Evolutionary conservation across 2,888 invertebrate genomes (phyloP), one percentile per base, ranked within the genome.

Genomic region (Phytoseiulus persimilis): DNA sequence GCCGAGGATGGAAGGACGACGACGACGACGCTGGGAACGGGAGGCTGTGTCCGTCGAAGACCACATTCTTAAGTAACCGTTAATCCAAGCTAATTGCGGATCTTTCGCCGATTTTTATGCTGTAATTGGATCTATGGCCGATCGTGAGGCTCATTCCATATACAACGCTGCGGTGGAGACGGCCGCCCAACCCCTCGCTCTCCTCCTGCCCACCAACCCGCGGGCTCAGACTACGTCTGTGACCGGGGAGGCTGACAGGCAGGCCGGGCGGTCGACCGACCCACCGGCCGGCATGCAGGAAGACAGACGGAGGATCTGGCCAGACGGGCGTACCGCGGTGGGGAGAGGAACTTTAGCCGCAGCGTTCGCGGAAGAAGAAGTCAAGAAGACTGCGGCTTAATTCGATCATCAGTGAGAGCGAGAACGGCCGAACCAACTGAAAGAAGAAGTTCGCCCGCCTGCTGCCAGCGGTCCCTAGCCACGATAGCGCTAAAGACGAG

Each of bases 21-120:
- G 46, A n/a, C n/a, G n/a, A n/a, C n/a, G 39, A 65, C 65, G 65
- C 1, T 23, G 18, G 65, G 65, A 18, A 65, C 1, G 28, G 65
- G 28, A 2, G 65, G 65, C 9, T 39, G 39, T 39, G 5, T 6
- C 18, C 65, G 5, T 65, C 18, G 65, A 65, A 14, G 23, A 83
- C 83, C 31, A 32, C 33, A 31, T 87, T 32, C 87, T 32, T 87
- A 87, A 31, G 33, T 87, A n/a, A 87, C 33, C 87, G 32, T 87
- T 87, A 87, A 87, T 87, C 33, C 87, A 39, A 28, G 87, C 87
- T 87, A 87, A 87, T 87, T 87, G 87, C 87, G 6, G 11, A 87
- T 87, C 32, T 87, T 87, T 87, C 45, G 87, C 87, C 39, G 33
- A 87, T 87, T 87, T 87, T 87, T 87, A 87, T 87, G 33, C 87